Conservation (phyloP, 2,888 invertebrate genomes). For the Drosophila paramelanica region DNA sequence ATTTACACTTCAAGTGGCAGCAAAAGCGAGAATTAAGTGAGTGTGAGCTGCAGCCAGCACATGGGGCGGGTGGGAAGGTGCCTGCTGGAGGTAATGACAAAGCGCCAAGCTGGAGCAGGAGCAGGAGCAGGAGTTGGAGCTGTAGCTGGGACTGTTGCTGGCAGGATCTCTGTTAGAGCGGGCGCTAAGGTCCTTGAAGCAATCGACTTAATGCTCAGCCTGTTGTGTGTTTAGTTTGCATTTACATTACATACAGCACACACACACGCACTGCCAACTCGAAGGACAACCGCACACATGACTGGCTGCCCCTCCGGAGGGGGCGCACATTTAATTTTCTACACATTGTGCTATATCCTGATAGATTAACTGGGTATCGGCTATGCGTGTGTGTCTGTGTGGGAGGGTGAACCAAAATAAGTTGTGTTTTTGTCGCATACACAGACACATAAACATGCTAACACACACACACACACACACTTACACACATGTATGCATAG, state of each 20-base stretch:
- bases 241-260: slow-evolving; percentile 60
- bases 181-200: slow-evolving; percentile 73
- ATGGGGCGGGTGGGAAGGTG: slow-evolving; percentile 7
- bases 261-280: slow-evolving; percentile 19
- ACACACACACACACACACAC: slow-evolving; percentile 13
- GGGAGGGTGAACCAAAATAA: slow-evolving; percentile 47
- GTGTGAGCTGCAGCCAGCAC: slow-evolving; percentile 56
- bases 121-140: slow-evolving; percentile 5
- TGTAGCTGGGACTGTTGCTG: slow-evolving; percentile 33
- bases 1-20: slow-evolving; percentile 76
- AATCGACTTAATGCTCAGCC: slow-evolving; percentile 78
- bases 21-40: slow-evolving; percentile 73
- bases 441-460: slow-evolving; percentile 5
- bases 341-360: slow-evolving; percentile 75
- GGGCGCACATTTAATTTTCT: slow-evolving; percentile 73
- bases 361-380: slow-evolving; percentile 75
- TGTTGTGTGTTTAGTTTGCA: slow-evolving; percentile 77
- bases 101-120: slow-evolving; percentile 36
- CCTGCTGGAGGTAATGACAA: slow-evolving; percentile 59
- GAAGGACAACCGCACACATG: slow-evolving; percentile 53
- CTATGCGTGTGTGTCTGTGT: slow-evolving; percentile 23
- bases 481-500: not conserved
- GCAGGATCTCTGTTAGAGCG: slow-evolving; percentile 29
- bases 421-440: slow-evolving; percentile 58
- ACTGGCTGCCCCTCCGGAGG: slow-evolving; percentile 32